Conservation (phyloP, 2,888 invertebrate genomes). For the Platerodrilus igneus region DNA sequence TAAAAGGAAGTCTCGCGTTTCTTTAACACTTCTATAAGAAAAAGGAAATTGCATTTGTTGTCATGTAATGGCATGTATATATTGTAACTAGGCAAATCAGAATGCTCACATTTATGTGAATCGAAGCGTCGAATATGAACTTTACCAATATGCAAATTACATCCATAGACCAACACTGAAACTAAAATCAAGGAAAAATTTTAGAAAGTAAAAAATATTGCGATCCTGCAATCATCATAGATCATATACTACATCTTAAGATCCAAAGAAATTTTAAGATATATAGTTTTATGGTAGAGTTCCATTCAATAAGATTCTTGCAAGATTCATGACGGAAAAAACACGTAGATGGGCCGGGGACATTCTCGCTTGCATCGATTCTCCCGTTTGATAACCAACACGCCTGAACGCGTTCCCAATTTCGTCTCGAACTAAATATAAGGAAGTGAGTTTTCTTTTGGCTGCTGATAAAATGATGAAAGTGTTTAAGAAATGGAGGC, state of each 20-base stretch:
- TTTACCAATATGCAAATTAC: conserved; percentile 33
- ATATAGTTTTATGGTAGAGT: conserved; percentile 15
- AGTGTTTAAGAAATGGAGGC: conserved; percentile 30
- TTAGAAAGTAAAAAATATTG: conserved; percentile 32
- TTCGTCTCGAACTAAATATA: conserved; percentile 44
- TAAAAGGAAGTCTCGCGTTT: too few relatives aligned
- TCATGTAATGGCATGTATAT: too few relatives aligned
- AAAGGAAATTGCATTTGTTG: too few relatives aligned
- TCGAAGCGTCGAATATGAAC: conserved; percentile 20
- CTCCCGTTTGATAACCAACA: conserved; percentile 34
- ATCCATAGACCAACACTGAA: conserved; percentile 36
- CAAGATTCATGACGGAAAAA: too few relatives aligned
- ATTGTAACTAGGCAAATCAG: conserved; percentile 15
- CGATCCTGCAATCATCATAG: too few relatives aligned
- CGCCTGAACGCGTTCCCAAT: conserved; percentile 42
- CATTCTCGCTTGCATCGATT: conserved; percentile 40
- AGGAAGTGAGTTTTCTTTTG: conserved; percentile 42
- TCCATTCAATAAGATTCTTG: conserved; percentile 11
- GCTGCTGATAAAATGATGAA: conserved; percentile 35
- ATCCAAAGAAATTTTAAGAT: conserved; percentile 12
- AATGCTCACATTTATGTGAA: conserved; percentile 17
- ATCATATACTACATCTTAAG: conserved; percentile 18
- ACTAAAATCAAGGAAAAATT: conserved; percentile 30
- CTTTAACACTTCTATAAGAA: too few relatives aligned
- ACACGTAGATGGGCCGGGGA: conserved; percentile 35